These are phyloP conservation scores for Drosophila rellima DNA, from an alignment of 2,888 invertebrate species.

Conservation along the genomic window DNA sequence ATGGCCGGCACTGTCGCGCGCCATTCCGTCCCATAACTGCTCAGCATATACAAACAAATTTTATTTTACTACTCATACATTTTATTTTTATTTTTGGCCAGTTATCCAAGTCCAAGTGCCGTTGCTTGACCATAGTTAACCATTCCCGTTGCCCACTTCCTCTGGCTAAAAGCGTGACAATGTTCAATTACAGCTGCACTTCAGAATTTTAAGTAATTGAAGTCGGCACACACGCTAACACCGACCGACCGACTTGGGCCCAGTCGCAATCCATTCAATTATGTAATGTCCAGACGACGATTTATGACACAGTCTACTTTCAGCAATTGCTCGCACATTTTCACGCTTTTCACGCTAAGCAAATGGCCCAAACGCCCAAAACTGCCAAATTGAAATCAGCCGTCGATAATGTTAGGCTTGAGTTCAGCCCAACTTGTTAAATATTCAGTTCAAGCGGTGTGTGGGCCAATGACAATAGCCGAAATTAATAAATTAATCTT, in stretches of 20 bases:
- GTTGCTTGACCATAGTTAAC: conserved; percentile 36
- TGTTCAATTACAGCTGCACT: conserved; percentile 75
- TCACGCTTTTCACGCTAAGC: conserved; percentile 65
- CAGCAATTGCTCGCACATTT: conserved; percentile 64
- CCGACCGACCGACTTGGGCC: neutral
- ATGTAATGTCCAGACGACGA: conserved; percentile 71
- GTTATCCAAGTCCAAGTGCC: conserved; percentile 44
- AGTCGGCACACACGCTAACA: conserved; percentile 64
- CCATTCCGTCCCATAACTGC: conserved; percentile 32
- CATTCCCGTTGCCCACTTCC: conserved; percentile 51
- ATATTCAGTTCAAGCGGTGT: neutral
- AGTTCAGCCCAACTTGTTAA: neutral
- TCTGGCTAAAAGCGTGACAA: conserved; percentile 68
- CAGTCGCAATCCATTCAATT: conserved; percentile 59
- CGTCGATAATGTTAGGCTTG: conserved; percentile 38
- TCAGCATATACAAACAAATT: conserved; percentile 45
- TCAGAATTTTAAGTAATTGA: conserved; percentile 81
- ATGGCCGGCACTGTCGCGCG: conserved; percentile 46
- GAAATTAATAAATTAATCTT: conserved; percentile 3
- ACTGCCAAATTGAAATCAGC: conserved; percentile 55
- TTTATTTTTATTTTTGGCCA: conserved; percentile 37
- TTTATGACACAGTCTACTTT: conserved; percentile 61
- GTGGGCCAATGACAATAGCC: conserved; percentile 9
- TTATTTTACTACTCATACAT: conserved; percentile 11
- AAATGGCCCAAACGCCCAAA: conserved; percentile 5